Evolutionary conservation across 1,140 invertebrate species (phyloP), one percentile per base, ranked within the genome.

Genomic region (Drosophila orena): DNA sequence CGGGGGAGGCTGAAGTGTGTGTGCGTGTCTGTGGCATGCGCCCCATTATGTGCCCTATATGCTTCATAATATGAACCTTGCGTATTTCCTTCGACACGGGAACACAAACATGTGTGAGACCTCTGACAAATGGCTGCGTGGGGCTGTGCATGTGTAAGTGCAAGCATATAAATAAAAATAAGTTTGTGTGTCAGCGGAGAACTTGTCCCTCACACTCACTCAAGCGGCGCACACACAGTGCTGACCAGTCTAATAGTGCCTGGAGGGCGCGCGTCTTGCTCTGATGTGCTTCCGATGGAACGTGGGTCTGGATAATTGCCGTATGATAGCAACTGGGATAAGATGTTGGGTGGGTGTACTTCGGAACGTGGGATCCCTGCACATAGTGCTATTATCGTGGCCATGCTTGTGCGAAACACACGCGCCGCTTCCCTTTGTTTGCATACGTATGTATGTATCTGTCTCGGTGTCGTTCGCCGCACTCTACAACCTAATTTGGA

Each of bases 41-140:
- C 52, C 62, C 79, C 75, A 83, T 84, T 79, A 84, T 81, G 62
- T 80, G 73, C 73, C 81, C 69, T 64, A 74, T 64, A 72, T 77
- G 75, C 79, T 76, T 70, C 83, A 79, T 69, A 84, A 79, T 68
- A 79, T 79, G 80, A 70, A 70, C 66, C 69, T 35, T 59, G 55
- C 43, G 53, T 24, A 24, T 49, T 49, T 70, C 14, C 60, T 42
- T 46, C 53, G 53, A 69, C 68, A 66, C 47, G 60, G 38, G n/a
- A n/a, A n/a, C n/a, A n/a, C 58, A 44, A 77, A 77, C 79, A 78
- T 74, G 69, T 77, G 74, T 73, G 60, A 60, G 68, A 35, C 11
- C 56, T 14, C 40, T 17, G 17, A 49, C 73, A 49, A 53, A 49
- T 62, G 64, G 4, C 14, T 59, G 47, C 15, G 27, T 35, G 43